phyloP scores from a whole-genome alignment of 2,888 invertebrate species.

The Cordilura impudica region DNA sequence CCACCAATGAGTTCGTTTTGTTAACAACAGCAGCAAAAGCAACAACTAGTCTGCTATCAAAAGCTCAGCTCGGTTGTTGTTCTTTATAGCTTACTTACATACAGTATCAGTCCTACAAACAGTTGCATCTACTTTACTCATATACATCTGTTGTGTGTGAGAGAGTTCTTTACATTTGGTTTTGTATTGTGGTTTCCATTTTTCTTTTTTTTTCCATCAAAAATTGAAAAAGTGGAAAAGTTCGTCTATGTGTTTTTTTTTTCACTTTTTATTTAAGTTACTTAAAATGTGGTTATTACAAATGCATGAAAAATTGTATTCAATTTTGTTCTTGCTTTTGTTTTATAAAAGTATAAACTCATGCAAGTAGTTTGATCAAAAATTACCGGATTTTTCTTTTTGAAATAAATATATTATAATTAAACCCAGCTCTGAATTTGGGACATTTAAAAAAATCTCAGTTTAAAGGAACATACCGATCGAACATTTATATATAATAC shows the following conservation, averaged over 20 bases:
- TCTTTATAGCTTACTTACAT: constrained; percentile 5
- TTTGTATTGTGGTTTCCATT: constrained; percentile 26
- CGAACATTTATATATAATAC: too few species aligned
- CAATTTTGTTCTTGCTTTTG: too few species aligned
- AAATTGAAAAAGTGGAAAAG: constrained; percentile 41
- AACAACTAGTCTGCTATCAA: constrained; percentile 26
- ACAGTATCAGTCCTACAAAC: too few species aligned
- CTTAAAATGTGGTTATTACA: constrained; percentile 49
- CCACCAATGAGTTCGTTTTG: constrained; percentile 27
- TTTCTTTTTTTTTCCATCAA: constrained; percentile 18
- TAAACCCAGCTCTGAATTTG: too few species aligned
- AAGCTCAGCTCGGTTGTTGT: constrained; percentile 33
- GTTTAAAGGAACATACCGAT: too few species aligned
- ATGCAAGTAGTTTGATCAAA: too few species aligned
- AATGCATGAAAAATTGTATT: constrained; percentile 49
- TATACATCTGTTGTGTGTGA: constrained; percentile 18
- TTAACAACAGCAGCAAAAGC: not conserved
- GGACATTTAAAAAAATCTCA: too few species aligned
- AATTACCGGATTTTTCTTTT: too few species aligned
- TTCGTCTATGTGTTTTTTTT: constrained; percentile 31
- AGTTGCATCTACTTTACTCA: too few species aligned
- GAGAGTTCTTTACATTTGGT: constrained; percentile 18
- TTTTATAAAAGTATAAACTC: too few species aligned
- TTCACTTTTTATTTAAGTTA: constrained; percentile 32
- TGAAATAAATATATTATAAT: too few species aligned